Percentiles rank a stretch among this genome's conserved stretches.
Conservation (phyloP, 2,797 vertebrate genomes). For the Coregonus suidteri region DNA sequence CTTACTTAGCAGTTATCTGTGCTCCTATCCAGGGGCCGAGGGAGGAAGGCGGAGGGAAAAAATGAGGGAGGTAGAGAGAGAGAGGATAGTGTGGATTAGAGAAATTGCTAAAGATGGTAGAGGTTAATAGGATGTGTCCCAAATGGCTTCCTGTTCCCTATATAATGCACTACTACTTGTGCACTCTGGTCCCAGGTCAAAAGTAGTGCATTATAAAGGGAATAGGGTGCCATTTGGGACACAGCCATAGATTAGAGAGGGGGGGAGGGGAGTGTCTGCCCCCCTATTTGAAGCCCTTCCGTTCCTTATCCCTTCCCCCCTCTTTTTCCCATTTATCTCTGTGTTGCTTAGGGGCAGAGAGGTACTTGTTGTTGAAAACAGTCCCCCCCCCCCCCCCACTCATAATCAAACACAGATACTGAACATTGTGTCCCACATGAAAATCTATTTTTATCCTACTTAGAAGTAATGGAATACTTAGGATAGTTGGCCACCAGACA, state of each 20-base stretch:
- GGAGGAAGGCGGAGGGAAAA: not conserved
- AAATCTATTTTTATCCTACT: conserved; percentile 68
- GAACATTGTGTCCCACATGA: conserved; percentile 72
- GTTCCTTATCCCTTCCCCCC: not conserved
- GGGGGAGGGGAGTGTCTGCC: conserved; percentile 2
- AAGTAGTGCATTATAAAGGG: too few species aligned
- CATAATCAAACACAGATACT: conserved; percentile 70
- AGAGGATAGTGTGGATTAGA: not conserved
- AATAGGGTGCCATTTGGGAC: not conserved
- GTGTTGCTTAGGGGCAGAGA: too few species aligned
- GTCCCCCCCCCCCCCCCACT: conserved; percentile 5
- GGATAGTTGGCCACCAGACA: not conserved
- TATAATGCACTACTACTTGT: too few species aligned
- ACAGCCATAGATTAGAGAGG: not conserved
- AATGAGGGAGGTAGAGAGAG: too few species aligned
- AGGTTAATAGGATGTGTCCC: too few species aligned
- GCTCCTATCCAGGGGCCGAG: not conserved
- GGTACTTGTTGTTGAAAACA: conserved; percentile 34
- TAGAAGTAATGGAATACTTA: conserved; percentile 56
- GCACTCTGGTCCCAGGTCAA: too few species aligned
- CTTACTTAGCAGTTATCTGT: not conserved
- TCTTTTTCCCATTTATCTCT: too few species aligned
- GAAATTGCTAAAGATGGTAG: too few species aligned
- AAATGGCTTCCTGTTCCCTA: too few species aligned
- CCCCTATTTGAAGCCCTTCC: not conserved